Base-by-base conservation (phyloP, 64 coral and sea anemone genomes). In the Stichodactyla helianthus region DNA sequence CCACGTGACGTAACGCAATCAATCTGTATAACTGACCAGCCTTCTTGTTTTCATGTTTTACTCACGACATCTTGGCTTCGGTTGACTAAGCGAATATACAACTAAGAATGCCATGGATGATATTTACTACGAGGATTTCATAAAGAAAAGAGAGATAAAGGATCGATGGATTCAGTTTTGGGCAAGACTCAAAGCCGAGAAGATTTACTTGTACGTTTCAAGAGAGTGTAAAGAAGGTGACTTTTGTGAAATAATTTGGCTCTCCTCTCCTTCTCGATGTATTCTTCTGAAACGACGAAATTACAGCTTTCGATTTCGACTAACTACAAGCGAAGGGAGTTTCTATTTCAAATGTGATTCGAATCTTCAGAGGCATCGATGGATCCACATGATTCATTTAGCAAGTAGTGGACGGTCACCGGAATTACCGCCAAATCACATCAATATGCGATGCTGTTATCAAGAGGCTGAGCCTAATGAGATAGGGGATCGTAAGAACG, bases 351-450 rank as follows among this genome's bases (percentile, higher is more conserved):
- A 95, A 89, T 95, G 93, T 56, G 89, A 92, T 16, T 92, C 93
- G 6, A 95, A 95, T 50, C 83, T 95, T 28, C 93, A 95, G 77
- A 95, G 93, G 80, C 89, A 95, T 84, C 93, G 93, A 15, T 95
- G 93, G 93, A 95, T 95, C 85, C 93, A 88, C 50, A 88, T 91
- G 89, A 95, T 95, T 85, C 89, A 92, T 4, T 60, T 87, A 58
- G 86, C 89, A 20, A 52, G 51, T 14, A 52, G 17, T 81, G 78
- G 78, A 51, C 6, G 50, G 17, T 81, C 52, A 16, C 54, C 54
- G 1, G 54, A 84, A 60, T 58, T 52, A 51, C 78, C 78, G 14
- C 78, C 78, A 81, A 54, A 81, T 81, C 31, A 81, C 26, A 81
- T 81, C 16, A 81, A 81, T 81, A 81, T 81, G 78, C 16, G 78